A percentile compares a stretch with the other conserved stretches of the same genome.
Evolutionary conservation across 2,888 invertebrate genomes (phyloP).

Genomic region (Diogma glabrata): DNA sequence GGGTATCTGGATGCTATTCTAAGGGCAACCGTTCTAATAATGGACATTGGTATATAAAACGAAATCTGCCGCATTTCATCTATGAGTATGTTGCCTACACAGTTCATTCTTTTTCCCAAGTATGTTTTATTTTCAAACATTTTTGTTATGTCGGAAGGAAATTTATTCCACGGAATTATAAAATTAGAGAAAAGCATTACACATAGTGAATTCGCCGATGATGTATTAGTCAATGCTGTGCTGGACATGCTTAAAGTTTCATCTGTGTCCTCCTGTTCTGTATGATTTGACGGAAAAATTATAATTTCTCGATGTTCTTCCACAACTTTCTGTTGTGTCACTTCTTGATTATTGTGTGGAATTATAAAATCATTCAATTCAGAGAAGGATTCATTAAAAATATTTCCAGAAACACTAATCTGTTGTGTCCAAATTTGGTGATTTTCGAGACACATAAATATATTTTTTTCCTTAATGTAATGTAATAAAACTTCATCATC

Average conservation of each 20-base stretch:
- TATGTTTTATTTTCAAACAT: neutral
- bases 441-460: too few relatives aligned
- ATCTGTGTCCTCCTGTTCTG: neutral
- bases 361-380: neutral
- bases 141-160: neutral
- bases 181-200: neutral
- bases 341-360: neutral
- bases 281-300: neutral
- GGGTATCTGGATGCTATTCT: neutral
- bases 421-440: neutral
- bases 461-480: neutral
- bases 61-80: too few relatives aligned
- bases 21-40: neutral
- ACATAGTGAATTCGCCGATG: neutral
- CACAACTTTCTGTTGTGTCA: neutral
- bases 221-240: neutral
- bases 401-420: neutral
- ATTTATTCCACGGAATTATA: conserved; percentile 1
- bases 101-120: neutral
- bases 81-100: neutral
- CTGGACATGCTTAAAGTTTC: neutral
- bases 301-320: neutral
- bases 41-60: neutral
- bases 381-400: neutral
- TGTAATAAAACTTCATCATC: neutral